Base-by-base conservation (phyloP, 2,113 vertebrate genomes). In the Strigops habroptila region DNA sequence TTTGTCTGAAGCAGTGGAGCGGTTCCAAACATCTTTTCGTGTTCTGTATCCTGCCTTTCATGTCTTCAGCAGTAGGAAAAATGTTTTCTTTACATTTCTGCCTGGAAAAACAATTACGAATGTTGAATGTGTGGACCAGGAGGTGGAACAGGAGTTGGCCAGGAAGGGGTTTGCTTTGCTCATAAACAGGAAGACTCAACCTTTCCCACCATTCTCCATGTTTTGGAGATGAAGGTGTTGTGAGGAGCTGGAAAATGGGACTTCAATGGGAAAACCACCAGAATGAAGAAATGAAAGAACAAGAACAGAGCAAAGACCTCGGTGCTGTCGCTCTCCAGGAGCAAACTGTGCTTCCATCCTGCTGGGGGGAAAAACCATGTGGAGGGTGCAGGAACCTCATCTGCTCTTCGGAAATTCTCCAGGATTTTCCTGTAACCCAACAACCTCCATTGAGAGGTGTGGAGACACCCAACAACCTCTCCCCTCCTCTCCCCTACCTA, bases 41-140 rank as follows among this genome's bases (percentile, higher is more conserved):
- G 39, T 60, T 60, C 62, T 60, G 48, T 82, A 95, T 95, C 86
- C 96, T 88, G 95, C 88, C 71, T 96, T 95, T 95, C 82, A 48
- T 93, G 75, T 87, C 78, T 91, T 65, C 84, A 73, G 53, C 63
- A 48, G 81, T 43, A 84, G 62, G 53, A 59, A 91, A 82, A 91
- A 90, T 27, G 59, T 55, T 74, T 93, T 77, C 93, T 96, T 96
- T 94, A 91, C 89, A 60, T 84, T 96, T 89, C 44, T 86, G 80
- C 30, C 87, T 96, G 97, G 95, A 95, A 97, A 96, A 97, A 89
- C 91, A 83, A 96, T 97, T 92, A 96, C 10, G 31, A 71, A 70
- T 57, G 82, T 81, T 96, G 71, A 96, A 96, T 94, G 75, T 43
- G 1, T 63, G 87, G 92, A 93, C 76, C 81, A 91, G 78, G 93